A percentile compares a stretch with the other conserved stretches of the same genome.
Evolutionary conservation across 2,888 invertebrate genomes (phyloP).

Genomic region (Nymphalis urticae): DNA sequence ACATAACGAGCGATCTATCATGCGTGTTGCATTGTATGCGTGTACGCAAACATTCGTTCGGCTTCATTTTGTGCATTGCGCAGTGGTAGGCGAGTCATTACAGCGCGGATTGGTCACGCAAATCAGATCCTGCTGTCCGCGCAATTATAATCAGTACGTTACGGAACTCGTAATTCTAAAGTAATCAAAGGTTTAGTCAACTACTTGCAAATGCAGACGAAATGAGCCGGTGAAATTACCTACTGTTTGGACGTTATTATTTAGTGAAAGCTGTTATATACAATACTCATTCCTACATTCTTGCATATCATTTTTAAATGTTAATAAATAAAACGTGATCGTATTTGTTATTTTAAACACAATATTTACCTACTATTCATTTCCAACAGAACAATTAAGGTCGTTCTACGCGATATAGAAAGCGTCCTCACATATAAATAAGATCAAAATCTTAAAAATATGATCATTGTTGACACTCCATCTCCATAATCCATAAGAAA

Average conservation of each 20-base stretch:
- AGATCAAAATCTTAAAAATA: conserved; percentile 37
- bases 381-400: neutral
- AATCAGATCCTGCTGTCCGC: conserved; percentile 77
- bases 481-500: conserved; percentile 77
- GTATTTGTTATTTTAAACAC: neutral
- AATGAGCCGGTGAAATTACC: conserved; percentile 38
- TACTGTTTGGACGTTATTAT: conserved; percentile 15
- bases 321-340: neutral
- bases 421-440: conserved; percentile 11
- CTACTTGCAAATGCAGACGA: conserved; percentile 58
- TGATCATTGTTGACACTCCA: conserved; percentile 74
- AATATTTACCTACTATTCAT: neutral
- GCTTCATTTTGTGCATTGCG: conserved; percentile 33
- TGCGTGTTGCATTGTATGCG: conserved; percentile 26
- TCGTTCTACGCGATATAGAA: neutral
- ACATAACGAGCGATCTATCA: conserved; percentile 36
- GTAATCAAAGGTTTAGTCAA: conserved; percentile 74
- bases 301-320: neutral
- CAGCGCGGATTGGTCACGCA: conserved; percentile 76
- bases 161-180: conserved; percentile 77
- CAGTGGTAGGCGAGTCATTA: conserved; percentile 72
- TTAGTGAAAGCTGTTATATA: conserved; percentile 21
- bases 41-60: conserved; percentile 34
- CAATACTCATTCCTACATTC: neutral
- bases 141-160: conserved; percentile 78